Evolutionary conservation across 2,113 vertebrate species (phyloP).

Genomic region (Scolopax mira): DNA sequence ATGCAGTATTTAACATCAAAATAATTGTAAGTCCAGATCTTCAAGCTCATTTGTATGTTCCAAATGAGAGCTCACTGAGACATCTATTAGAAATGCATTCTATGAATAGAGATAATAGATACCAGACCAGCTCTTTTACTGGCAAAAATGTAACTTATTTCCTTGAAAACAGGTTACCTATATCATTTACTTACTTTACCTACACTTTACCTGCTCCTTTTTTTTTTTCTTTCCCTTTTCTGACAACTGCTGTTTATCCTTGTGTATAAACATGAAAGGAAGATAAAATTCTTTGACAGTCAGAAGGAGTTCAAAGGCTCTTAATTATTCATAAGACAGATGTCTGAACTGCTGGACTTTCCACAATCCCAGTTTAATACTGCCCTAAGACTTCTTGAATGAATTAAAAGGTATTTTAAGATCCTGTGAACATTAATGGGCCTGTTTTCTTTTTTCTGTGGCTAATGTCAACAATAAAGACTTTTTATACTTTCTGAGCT

Average conservation of each 20-base stretch:
- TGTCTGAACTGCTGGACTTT: background rate
- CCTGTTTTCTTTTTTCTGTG: background rate
- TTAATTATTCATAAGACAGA: background rate
- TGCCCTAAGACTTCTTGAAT: background rate
- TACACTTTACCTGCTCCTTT: background rate
- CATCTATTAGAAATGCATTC: background rate
- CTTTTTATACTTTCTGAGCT: background rate
- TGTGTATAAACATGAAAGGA: background rate
- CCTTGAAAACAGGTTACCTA: background rate
- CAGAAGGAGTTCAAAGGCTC: background rate
- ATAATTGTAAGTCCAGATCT: fast-evolving
- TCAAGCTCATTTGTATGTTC: background rate
- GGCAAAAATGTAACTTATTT: background rate
- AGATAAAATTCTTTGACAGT: background rate
- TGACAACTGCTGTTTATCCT: background rate
- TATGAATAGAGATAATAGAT: background rate
- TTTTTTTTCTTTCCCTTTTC: background rate
- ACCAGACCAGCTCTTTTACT: background rate
- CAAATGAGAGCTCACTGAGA: background rate
- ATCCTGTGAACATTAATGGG: background rate
- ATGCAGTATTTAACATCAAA: background rate
- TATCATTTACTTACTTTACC: background rate
- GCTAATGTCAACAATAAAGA: background rate
- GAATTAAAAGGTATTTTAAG: background rate
- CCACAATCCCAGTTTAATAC: background rate